Percentiles rank a stretch among this genome's conserved stretches.
Evolutionary conservation across 2,888 invertebrate genomes (phyloP).

Genomic region (Ectemnius cavifrons): DNA sequence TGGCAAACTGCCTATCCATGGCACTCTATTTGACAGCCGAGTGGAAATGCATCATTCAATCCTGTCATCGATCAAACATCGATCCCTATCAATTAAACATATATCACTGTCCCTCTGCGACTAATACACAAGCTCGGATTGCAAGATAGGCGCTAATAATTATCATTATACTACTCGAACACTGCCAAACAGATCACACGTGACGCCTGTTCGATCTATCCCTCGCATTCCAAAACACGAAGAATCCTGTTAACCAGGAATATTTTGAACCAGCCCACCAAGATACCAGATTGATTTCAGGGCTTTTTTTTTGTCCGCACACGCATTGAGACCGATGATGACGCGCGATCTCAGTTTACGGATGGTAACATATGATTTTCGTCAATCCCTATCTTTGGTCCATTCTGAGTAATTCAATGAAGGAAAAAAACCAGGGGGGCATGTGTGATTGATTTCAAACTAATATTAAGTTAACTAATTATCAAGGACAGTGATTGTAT

Average conservation of each 20-base stretch:
- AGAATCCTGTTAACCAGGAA: too few species aligned
- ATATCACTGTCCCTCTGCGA: too few species aligned
- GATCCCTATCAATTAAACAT: too few species aligned
- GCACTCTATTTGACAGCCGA: too few species aligned
- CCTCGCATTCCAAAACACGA: slow-evolving; percentile 21
- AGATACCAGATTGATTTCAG: background rate
- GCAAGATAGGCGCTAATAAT: slow-evolving; percentile 36
- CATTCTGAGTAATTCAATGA: background rate
- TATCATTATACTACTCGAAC: slow-evolving; percentile 35
- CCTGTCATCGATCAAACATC: too few species aligned
- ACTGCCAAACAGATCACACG: slow-evolving; percentile 59
- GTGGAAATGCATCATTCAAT: too few species aligned
- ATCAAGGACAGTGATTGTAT: too few species aligned
- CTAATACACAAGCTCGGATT: background rate
- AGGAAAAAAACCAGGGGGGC: too few species aligned
- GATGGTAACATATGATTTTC: background rate
- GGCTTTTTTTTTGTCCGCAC: background rate
- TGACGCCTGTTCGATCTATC: slow-evolving; percentile 48
- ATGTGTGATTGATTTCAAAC: background rate
- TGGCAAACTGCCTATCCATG: too few species aligned
- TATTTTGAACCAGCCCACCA: background rate
- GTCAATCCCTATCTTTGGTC: background rate
- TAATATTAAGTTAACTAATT: background rate
- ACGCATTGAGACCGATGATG: background rate
- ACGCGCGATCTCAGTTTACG: background rate